phyloP scores from a whole-genome alignment of 2,797 vertebrate genomes.

The Euthynnus affinis region DNA sequence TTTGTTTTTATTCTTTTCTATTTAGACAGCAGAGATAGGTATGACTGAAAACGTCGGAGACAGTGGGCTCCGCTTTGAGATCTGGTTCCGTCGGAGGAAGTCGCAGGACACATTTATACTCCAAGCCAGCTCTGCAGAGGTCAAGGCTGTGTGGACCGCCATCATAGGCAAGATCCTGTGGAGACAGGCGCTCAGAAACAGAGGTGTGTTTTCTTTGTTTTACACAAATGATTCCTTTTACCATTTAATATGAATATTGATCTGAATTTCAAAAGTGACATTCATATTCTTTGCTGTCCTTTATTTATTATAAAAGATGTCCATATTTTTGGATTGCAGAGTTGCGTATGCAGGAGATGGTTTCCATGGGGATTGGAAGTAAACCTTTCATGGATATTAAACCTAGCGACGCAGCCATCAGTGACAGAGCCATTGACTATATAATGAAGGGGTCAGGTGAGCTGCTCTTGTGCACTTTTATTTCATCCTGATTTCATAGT shows the following conservation, averaged over 20 bases:
- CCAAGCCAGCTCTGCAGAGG: slow-evolving; percentile 87
- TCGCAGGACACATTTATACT: slow-evolving; percentile 91
- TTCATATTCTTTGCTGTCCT: neutral
- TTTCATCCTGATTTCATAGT: neutral
- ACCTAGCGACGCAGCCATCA: slow-evolving; percentile 89
- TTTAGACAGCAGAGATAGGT: slow-evolving; percentile 90
- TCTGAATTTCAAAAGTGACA: neutral
- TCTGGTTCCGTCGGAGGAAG: slow-evolving; percentile 91
- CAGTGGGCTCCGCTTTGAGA: slow-evolving; percentile 90
- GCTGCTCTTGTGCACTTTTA: slow-evolving; percentile 5
- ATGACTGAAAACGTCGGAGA: slow-evolving; percentile 92
- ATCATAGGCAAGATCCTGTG: slow-evolving; percentile 91
- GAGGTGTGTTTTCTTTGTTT: slow-evolving; percentile 79
- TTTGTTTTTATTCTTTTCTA: slow-evolving; percentile 3
- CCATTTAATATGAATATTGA: neutral
- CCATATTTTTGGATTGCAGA: slow-evolving; percentile 71
- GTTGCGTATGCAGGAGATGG: slow-evolving; percentile 90
- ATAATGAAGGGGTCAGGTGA: slow-evolving; percentile 88
- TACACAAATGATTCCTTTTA: neutral
- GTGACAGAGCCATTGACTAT: slow-evolving; percentile 87
- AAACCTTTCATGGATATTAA: slow-evolving; percentile 91
- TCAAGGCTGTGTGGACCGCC: slow-evolving; percentile 87
- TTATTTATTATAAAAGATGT: neutral
- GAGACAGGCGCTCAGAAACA: slow-evolving; percentile 90
- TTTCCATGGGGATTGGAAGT: slow-evolving; percentile 90